These are phyloP conservation scores for Ophthalmolycus amberensis DNA, from an alignment of 2,113 vertebrate species.

Conservation along the genomic window DNA sequence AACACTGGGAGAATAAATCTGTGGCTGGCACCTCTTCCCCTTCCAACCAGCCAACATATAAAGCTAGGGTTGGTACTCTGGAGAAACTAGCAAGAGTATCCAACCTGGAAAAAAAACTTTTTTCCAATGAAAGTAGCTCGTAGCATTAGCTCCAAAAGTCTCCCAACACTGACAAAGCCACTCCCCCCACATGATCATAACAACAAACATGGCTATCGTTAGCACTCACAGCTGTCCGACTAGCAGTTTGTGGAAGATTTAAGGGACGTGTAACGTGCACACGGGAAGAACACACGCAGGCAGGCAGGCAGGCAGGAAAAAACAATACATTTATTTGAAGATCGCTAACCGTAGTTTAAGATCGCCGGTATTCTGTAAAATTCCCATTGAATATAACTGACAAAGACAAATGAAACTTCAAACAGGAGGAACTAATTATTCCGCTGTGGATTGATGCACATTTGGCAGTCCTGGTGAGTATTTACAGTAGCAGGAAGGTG, in stretches of 20 bases:
- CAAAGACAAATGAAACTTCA: not conserved
- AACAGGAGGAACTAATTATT: not conserved
- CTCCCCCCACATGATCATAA: too few species aligned
- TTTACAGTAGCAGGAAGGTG: not conserved
- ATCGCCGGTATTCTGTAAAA: not conserved
- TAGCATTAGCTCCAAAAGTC: too few species aligned
- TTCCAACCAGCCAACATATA: not conserved
- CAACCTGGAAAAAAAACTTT: too few species aligned
- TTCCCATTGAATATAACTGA: not conserved
- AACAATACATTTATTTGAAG: too few species aligned
- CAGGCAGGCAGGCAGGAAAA: too few species aligned
- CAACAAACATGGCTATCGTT: too few species aligned
- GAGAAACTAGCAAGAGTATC: not conserved
- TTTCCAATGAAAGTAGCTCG: not conserved
- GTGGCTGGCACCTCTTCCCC: not conserved
- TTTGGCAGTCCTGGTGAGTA: not conserved
- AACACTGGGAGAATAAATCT: not conserved
- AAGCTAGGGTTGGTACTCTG: not conserved
- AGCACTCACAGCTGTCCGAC: too few species aligned
- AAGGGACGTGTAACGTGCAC: not conserved
- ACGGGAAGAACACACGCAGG: too few species aligned
- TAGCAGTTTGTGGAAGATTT: too few species aligned
- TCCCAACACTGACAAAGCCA: too few species aligned
- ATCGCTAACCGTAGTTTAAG: too few species aligned
- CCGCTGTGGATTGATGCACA: not conserved